Base-by-base conservation (phyloP, 2,113 vertebrate genomes). In the Nicator chloris region DNA sequence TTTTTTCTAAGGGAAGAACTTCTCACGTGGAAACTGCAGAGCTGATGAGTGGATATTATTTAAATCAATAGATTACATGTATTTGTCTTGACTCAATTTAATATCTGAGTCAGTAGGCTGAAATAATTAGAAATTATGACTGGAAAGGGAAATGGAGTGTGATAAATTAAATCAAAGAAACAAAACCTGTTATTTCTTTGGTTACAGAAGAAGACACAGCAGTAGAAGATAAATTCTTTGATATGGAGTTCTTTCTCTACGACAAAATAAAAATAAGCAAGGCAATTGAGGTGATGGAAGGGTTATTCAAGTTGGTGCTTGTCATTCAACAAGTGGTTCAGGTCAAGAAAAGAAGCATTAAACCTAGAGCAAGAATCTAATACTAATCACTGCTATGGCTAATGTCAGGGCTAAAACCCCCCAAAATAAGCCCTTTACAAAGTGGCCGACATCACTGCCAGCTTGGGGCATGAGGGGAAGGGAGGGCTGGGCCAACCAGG, bases 141-240 rank as follows among this genome's bases (percentile, higher is more conserved):
- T 96, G 91, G 93, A 91, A 97, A 91, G 82, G 83, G 86, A 96
- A 95, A 96, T 93, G 87, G 80, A 69, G 81, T 91, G 92, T 89
- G 90, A 95, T 83, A 96, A 86, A 97, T 96, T 90, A 93, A 96
- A 95, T 93, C 94, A 95, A 97, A 97, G 95, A 97, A 96, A 94
- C 73, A 81, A 95, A 96, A 83, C 76, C 70, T 80, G 45, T 88
- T 83, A 51, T 87, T 95, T 91, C 53, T 94, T 85, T 44, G 39
- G 75, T 95, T 75, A 86, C 82, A 60, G 66, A 27, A 88, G 57
- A 88, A 89, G 64, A 78, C 11, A 54, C 35, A 47, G 23, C 35
- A 86, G 50, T 83, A 56, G 72, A 61, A 87, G 40, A 59, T 27
- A 40, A 83, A 71, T 31, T 70, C 37, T 66, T 59, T 78, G 40